Evolutionary conservation across 2,888 invertebrate genomes (phyloP).

Genomic region (Sarcophaga variegata): DNA sequence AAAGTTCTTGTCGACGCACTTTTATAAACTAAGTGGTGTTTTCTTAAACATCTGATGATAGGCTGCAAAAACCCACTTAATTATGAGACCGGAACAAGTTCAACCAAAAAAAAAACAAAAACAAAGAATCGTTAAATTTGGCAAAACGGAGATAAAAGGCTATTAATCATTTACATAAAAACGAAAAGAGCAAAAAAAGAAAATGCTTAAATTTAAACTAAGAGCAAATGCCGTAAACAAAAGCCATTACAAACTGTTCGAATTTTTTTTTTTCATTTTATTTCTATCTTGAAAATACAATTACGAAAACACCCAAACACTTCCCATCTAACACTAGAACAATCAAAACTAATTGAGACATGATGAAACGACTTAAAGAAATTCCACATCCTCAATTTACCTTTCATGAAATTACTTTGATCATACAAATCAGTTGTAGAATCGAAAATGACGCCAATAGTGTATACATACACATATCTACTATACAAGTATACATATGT

Average conservation of each 20-base stretch:
- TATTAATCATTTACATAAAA: conserved; percentile 67
- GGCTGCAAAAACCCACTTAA: conserved; percentile 42
- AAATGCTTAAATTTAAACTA: conserved; percentile 31
- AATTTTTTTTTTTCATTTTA: conserved; percentile 12
- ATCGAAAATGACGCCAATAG: no score
- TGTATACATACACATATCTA: no score
- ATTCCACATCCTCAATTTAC: no score
- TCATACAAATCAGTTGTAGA: no score
- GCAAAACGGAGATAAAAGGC: conserved; percentile 35
- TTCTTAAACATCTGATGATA: conserved; percentile 53
- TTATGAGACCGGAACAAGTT: conserved; percentile 60
- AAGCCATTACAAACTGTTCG: conserved; percentile 40
- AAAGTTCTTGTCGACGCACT: conserved; percentile 27
- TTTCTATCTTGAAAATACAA: conserved; percentile 45
- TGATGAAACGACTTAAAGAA: no score
- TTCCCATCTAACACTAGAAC: no score
- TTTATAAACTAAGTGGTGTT: conserved; percentile 11
- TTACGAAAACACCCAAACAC: conserved; percentile 58
- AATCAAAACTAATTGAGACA: no score
- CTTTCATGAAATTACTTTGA: no score
- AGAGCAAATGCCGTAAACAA: conserved; percentile 31
- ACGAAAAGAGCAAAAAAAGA: conserved; percentile 31
- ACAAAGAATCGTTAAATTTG: conserved; percentile 52
- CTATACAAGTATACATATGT: no score
- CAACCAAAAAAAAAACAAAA: conserved; percentile 11